Evolutionary conservation across 2,888 invertebrate species (phyloP), one percentile per base, ranked within the genome.

Genomic region (Cosmopolites sordidus): DNA sequence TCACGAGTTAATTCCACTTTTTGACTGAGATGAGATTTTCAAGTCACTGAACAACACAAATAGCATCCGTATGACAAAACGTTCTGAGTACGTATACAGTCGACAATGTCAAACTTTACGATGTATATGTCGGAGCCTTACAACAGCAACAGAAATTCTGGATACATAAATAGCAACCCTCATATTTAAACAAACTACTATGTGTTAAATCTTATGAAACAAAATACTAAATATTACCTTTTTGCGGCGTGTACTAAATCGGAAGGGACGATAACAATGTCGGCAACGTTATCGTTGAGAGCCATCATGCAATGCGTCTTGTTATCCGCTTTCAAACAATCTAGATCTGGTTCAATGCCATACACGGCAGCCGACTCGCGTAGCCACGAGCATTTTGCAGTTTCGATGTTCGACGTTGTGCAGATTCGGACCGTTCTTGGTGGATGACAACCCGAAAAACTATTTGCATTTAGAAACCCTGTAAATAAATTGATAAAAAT

Each of bases 381-480:
- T 64, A 92, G 69, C 83, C 88, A 87, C 1, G 83, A 79, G 68
- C 94, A 94, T 66, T 93, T 93, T 44, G 82, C 79, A 56, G 81
- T 80, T 64, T 87, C 89, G 0, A 84, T 72, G 11, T 83, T 77
- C 0, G 86, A 83, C 0, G 83, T 82, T 0, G 87, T 83, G 66
- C 91, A 91, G 42, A 85, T 79, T 62, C 45, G 69, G 37, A 75
- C 68, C 1, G 74, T 80, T 74, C 86, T 77, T 0, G 86, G 83
- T 0, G 84, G 85, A 68, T 83, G 81, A 60, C 86, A 86, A 0
- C 83, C 83, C 0, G 79, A 78, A 63, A 84, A 85, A 62, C 84
- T 84, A 60, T 84, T 83, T 0, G 84, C 84, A 48, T 82, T 81
- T 37, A 81, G 74, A 63, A 82, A 84, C n/a, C 69, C 56, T 56